Conservation (phyloP, 2,113 vertebrate species). For the Ellobius talpinus region DNA sequence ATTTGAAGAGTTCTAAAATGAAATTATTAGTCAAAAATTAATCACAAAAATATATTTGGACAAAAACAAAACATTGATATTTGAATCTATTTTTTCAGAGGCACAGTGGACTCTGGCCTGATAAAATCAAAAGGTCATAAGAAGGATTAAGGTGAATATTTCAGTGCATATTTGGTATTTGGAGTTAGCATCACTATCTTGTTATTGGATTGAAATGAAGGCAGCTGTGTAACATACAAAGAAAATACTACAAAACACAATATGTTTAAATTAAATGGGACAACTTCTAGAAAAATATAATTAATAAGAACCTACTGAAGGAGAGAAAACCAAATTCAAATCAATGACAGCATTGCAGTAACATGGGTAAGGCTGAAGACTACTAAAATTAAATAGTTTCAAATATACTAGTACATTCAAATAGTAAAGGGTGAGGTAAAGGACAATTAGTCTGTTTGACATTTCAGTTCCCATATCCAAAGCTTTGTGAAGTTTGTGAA, state of each 20-base stretch:
- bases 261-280: background rate
- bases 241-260: background rate
- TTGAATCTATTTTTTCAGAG: background rate
- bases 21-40: conserved; percentile 29
- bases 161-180: background rate
- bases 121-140: background rate
- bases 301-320: background rate
- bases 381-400: background rate
- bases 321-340: background rate
- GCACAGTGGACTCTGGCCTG: no score
- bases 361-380: background rate
- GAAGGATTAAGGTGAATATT: background rate
- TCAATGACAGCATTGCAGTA: background rate
- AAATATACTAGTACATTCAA: background rate
- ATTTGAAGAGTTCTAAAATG: background rate
- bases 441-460: background rate
- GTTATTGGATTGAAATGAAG: background rate
- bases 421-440: background rate
- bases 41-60: background rate
- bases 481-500: background rate
- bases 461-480: background rate
- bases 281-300: conserved; percentile 36
- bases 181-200: background rate
- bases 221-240: background rate
- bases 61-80: background rate